These are phyloP conservation scores for Rhinoraja longicauda DNA, from an alignment of 2,797 vertebrate genomes.

Conservation along the genomic window DNA sequence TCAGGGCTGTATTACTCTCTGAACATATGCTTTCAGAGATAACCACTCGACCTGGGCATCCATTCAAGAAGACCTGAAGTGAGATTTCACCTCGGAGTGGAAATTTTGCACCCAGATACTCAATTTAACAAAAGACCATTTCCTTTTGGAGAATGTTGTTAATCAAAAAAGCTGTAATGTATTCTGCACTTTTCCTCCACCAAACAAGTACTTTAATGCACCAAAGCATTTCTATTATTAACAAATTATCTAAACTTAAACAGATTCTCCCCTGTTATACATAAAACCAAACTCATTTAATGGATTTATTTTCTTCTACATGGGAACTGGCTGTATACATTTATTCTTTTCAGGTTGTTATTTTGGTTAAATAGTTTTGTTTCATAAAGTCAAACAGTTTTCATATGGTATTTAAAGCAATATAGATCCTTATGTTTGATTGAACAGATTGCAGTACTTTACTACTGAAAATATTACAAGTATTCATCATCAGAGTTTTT, in stretches of 20 bases:
- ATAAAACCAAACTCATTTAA: slow-evolving; percentile 36
- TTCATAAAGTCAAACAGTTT: background rate
- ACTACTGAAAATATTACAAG: background rate
- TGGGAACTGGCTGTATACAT: background rate
- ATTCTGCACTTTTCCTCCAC: slow-evolving; percentile 32
- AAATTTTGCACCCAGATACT: slow-evolving; percentile 35
- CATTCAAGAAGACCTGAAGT: slow-evolving; percentile 38
- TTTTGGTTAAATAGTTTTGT: slow-evolving; percentile 3
- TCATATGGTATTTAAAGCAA: background rate
- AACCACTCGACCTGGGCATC: slow-evolving; percentile 36
- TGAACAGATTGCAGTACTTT: background rate
- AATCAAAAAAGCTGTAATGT: slow-evolving; percentile 37
- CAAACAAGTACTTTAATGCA: slow-evolving; percentile 38
- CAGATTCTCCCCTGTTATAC: slow-evolving; percentile 38
- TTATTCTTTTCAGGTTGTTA: slow-evolving; percentile 3
- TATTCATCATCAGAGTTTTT: background rate
- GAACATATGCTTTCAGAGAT: slow-evolving; percentile 39
- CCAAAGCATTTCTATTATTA: slow-evolving; percentile 40
- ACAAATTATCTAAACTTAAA: slow-evolving; percentile 38
- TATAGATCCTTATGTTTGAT: background rate
- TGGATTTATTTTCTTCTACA: background rate
- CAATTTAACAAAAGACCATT: slow-evolving; percentile 27
- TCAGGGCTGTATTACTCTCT: slow-evolving; percentile 36
- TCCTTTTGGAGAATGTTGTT: slow-evolving; percentile 36
- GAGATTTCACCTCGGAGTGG: slow-evolving; percentile 35